Conservation (phyloP, 35 echinoderm and acorn worm species). For the Eucidaris tribuloides region DNA sequence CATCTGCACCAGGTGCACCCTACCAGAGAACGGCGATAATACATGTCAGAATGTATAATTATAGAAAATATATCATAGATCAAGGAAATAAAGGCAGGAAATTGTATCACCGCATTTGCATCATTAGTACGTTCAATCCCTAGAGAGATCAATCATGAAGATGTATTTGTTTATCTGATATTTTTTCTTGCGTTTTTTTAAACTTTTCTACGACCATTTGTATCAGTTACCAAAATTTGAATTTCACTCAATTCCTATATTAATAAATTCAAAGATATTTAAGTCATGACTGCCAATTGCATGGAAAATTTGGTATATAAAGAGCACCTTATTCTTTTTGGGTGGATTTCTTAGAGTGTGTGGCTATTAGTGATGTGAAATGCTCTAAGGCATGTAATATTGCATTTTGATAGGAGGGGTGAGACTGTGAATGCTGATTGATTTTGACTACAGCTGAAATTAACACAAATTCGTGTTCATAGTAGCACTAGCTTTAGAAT, state of each 20-base stretch:
- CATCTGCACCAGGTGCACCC: slow-evolving; percentile 33
- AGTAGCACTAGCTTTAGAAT: too few species aligned
- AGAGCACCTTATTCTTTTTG: neutral
- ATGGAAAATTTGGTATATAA: neutral
- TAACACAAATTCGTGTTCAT: too few species aligned
- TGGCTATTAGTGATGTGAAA: neutral
- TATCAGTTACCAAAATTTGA: neutral
- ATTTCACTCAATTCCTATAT: neutral
- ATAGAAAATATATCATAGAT: neutral
- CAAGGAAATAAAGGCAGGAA: neutral
- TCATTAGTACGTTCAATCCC: too few species aligned
- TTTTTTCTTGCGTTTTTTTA: neutral
- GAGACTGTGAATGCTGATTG: too few species aligned
- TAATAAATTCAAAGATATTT: neutral
- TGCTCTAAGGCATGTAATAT: neutral
- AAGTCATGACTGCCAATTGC: neutral
- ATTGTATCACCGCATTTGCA: too few species aligned
- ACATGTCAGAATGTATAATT: neutral
- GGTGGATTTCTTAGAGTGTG: neutral
- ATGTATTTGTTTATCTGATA: too few species aligned
- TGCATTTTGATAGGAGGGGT: too few species aligned
- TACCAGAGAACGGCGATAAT: neutral
- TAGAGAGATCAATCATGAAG: too few species aligned
- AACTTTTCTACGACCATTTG: neutral
- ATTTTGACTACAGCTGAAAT: too few species aligned